Percentiles rank a stretch among this genome's conserved stretches.
Evolutionary conservation across 2,888 invertebrate species (phyloP).

Genomic region (Meliscaeva auricollis): DNA sequence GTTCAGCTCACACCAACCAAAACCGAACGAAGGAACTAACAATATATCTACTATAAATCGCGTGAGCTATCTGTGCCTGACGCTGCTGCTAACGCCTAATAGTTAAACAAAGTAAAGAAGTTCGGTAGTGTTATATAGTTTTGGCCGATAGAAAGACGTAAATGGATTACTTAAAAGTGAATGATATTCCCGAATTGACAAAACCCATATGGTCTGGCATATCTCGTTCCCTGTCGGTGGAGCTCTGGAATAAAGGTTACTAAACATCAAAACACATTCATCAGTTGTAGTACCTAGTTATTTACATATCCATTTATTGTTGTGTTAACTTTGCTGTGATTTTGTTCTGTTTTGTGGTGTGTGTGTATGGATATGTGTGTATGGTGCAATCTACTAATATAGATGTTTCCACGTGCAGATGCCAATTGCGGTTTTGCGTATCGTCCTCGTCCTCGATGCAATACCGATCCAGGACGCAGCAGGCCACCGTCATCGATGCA

Average conservation of each 20-base stretch:
- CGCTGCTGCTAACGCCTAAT: not conserved
- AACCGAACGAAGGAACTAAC: no score
- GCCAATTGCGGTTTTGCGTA: conserved; percentile 10
- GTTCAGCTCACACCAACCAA: conserved; percentile 27
- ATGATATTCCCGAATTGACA: conserved; percentile 30
- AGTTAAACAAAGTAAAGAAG: conserved; percentile 19
- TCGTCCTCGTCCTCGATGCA: conserved; percentile 60
- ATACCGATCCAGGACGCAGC: conserved; percentile 67
- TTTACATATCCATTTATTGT: not conserved
- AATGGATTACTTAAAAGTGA: conserved; percentile 66
- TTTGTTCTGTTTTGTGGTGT: conserved; percentile 9
- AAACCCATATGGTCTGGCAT: conserved; percentile 9
- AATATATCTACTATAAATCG: conserved; percentile 4
- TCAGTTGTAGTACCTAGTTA: not conserved
- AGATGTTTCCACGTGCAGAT: conserved; percentile 71
- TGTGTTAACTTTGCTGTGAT: conserved; percentile 25
- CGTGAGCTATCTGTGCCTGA: conserved; percentile 30
- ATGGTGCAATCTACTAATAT: conserved; percentile 35
- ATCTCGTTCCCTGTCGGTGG: conserved; percentile 38
- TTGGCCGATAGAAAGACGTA: conserved; percentile 29
- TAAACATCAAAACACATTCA: not conserved
- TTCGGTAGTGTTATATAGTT: conserved; percentile 49
- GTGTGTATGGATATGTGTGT: not conserved
- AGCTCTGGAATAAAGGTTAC: conserved; percentile 60
- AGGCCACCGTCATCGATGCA: conserved; percentile 8